Evolutionary conservation across 1,140 invertebrate genomes (phyloP).

Genomic region (Myzus persicae): DNA sequence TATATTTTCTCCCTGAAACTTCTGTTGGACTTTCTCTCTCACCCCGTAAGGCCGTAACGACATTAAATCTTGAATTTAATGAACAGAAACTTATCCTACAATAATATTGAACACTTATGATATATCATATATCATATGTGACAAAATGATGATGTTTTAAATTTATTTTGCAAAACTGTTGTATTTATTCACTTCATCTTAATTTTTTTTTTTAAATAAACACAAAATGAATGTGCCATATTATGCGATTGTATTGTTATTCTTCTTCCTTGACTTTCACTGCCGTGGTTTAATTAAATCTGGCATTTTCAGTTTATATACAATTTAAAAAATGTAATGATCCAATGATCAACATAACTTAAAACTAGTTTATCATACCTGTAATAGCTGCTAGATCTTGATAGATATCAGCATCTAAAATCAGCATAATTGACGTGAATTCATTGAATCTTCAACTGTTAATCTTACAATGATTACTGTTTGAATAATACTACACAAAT

Average conservation of each 20-base stretch:
- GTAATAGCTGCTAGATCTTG: not conserved
- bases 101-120: not conserved
- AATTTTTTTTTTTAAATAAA: not conserved
- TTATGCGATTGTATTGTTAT: not conserved
- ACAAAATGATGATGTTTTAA: not conserved
- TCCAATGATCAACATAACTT: not conserved
- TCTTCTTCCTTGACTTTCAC: not conserved
- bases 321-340: too few relatives aligned
- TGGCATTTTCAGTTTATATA: not conserved
- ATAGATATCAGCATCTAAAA: not conserved
- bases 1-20: not conserved
- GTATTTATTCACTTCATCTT: not conserved
- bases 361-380: not conserved
- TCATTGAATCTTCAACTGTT: not conserved
- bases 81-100: not conserved
- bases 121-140: not conserved
- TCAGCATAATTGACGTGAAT: not conserved
- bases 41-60: not conserved
- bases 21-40: not conserved
- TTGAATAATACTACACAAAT: too few relatives aligned
- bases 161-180: not conserved
- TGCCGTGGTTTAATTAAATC: not conserved
- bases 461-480: not conserved
- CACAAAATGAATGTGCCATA: not conserved
- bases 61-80: not conserved